Conservation (phyloP, 2,113 vertebrate genomes). For the Hippocampus mohnikei region DNA sequence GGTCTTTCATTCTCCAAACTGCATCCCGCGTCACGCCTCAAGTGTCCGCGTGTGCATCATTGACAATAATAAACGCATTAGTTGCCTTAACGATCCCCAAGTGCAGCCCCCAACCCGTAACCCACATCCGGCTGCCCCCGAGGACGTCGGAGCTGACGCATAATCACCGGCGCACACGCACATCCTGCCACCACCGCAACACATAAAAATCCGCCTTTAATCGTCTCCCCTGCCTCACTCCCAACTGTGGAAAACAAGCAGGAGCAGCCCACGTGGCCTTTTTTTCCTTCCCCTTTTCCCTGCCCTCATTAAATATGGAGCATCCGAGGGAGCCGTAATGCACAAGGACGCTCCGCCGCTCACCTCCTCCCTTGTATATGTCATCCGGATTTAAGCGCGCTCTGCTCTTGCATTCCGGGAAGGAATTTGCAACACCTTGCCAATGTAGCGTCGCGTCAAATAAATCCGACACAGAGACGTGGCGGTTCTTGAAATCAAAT, state of each 20-base stretch:
- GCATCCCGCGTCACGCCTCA: not conserved
- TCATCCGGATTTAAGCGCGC: slow-evolving; percentile 1
- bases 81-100: not conserved
- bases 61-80: not conserved
- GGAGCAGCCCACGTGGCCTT: not conserved
- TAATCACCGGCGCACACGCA: not conserved
- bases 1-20: not conserved
- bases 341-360: not conserved
- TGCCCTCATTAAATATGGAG: slow-evolving; percentile 8
- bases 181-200: not conserved
- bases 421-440: not conserved
- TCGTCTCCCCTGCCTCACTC: slow-evolving; percentile 1
- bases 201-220: slow-evolving; percentile 2
- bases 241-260: not conserved
- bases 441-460: slow-evolving; percentile 3
- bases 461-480: not conserved
- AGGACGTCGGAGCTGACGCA: not conserved
- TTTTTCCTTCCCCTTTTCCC: not conserved
- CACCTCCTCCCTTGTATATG: not conserved
- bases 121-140: not conserved
- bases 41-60: not conserved
- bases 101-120: not conserved
- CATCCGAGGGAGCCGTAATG: slow-evolving; percentile 4
- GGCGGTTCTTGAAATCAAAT: not conserved
- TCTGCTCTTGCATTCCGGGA: not conserved